phyloP scores from a whole-genome alignment of 2,888 invertebrate species.

The Epinotia brunnichana region DNA sequence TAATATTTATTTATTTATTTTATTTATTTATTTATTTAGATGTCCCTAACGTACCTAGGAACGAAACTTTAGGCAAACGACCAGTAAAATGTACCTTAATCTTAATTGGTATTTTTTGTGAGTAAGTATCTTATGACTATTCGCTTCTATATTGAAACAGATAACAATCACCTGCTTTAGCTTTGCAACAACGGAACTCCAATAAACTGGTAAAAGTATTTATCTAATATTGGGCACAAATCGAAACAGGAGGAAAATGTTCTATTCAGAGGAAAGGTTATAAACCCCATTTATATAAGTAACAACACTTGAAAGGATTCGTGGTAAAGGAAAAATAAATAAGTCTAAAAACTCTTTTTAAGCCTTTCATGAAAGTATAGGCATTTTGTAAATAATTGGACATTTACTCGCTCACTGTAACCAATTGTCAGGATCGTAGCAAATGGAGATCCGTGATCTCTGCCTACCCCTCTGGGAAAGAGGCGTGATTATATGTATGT shows the following conservation, averaged over 20 bases:
- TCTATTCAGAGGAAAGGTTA: slow-evolving; percentile 15
- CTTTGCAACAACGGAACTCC: no score
- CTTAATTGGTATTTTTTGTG: not conserved
- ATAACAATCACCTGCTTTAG: not conserved
- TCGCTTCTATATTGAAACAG: not conserved
- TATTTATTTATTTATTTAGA: no score
- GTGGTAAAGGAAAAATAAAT: slow-evolving; percentile 13
- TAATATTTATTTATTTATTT: no score
- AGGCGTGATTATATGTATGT: no score
- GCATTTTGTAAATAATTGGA: not conserved
- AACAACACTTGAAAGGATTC: slow-evolving; percentile 35
- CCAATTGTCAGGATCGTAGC: no score
- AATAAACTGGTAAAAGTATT: slow-evolving; percentile 16
- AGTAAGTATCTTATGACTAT: not conserved
- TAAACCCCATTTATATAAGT: slow-evolving; percentile 16
- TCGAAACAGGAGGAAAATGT: slow-evolving; percentile 9
- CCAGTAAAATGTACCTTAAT: no score
- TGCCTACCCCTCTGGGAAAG: no score
- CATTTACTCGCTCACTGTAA: not conserved
- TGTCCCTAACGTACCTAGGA: no score
- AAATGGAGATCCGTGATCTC: no score
- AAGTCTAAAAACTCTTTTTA: not conserved
- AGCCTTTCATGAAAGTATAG: not conserved
- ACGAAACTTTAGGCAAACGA: no score
- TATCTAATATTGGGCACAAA: slow-evolving; percentile 17